phyloP scores from a whole-genome alignment of 1,140 invertebrate species.

The Bombus confusus region DNA sequence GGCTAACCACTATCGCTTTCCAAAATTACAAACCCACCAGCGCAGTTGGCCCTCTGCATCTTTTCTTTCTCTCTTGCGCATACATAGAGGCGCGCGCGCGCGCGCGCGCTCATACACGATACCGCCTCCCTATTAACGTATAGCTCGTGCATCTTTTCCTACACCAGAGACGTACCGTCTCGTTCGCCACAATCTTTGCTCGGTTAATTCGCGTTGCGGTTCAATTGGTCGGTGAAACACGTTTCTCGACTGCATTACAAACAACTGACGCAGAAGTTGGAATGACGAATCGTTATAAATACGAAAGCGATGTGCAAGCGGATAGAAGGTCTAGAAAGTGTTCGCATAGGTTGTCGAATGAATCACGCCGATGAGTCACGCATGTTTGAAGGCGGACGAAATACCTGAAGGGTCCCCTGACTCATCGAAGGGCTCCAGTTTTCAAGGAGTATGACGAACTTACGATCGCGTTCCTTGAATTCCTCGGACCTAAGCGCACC shows the following conservation, averaged over 20 bases:
- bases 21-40: slow-evolving; percentile 25
- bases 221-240: too few relatives aligned
- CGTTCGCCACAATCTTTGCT: background rate
- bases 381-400: slow-evolving; percentile 33
- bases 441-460: slow-evolving; percentile 57
- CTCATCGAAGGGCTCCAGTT: slow-evolving; percentile 57
- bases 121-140: background rate
- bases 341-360: slow-evolving; percentile 31
- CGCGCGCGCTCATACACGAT: too few relatives aligned
- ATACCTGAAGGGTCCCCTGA: slow-evolving; percentile 53
- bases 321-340: slow-evolving; percentile 14
- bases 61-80: background rate
- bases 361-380: slow-evolving; percentile 63
- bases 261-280: background rate
- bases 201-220: background rate
- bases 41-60: background rate
- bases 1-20: slow-evolving; percentile 28
- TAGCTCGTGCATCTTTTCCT: background rate
- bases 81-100: too few relatives aligned
- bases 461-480: slow-evolving; percentile 65
- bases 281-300: slow-evolving; percentile 10
- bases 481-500: background rate
- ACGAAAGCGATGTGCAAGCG: background rate
- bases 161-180: too few relatives aligned
- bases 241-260: background rate